These are phyloP conservation scores for Acromyrmex charruanus DNA, from an alignment of 1,140 invertebrate species.

Conservation along the genomic window DNA sequence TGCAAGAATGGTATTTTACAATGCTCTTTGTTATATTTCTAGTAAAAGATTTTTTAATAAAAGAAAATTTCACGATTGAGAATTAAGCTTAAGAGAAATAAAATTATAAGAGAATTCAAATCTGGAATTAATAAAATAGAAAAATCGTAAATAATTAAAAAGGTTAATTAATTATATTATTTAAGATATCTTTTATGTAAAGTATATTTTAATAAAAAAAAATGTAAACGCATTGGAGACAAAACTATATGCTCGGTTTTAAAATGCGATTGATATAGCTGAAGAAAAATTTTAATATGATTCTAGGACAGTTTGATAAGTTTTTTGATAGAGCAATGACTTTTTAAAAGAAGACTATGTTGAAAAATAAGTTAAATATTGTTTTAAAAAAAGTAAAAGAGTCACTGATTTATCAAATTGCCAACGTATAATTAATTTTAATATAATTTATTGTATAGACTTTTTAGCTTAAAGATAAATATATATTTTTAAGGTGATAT, in stretches of 20 bases:
- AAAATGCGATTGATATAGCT: not conserved
- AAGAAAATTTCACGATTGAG: not conserved
- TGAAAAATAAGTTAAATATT: too few relatives aligned
- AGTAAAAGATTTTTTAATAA: not conserved
- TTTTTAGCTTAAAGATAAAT: not conserved
- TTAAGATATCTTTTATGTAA: constrained; percentile 2
- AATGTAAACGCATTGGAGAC: not conserved
- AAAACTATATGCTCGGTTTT: not conserved
- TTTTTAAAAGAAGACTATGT: too few relatives aligned
- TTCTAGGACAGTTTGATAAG: not conserved
- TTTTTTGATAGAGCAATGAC: too few relatives aligned
- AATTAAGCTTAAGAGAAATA: not conserved
- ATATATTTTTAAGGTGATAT: not conserved
- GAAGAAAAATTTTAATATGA: not conserved
- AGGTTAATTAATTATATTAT: not conserved
- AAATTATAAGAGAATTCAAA: not conserved
- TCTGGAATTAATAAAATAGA: not conserved
- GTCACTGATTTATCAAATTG: too few relatives aligned
- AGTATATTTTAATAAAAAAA: not conserved
- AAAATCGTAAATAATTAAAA: not conserved
- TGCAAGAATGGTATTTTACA: too few relatives aligned
- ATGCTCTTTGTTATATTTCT: not conserved
- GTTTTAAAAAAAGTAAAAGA: too few relatives aligned
- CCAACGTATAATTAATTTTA: too few relatives aligned
- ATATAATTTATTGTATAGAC: not conserved